phyloP scores from a whole-genome alignment of 2,113 vertebrate genomes.

The Cynoglossus semilaevis region DNA sequence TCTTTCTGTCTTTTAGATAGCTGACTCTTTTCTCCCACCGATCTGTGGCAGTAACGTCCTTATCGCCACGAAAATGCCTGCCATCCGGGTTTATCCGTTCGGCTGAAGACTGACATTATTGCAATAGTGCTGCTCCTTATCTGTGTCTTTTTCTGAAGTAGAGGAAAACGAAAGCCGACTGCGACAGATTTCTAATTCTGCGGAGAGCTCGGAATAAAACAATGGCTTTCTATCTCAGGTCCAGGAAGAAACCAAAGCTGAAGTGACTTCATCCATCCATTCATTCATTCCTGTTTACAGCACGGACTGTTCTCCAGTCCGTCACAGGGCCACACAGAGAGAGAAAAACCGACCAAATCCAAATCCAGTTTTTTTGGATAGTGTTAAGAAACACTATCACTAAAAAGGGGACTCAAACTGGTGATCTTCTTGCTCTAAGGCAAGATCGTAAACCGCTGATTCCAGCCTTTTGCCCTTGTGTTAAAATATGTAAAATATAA shows the following conservation, averaged over 20 bases:
- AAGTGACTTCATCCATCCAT: constrained; percentile 29
- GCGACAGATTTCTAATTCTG: constrained; percentile 56
- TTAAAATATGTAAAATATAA: too few relatives aligned
- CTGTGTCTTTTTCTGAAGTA: constrained; percentile 51
- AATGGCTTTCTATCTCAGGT: constrained; percentile 50
- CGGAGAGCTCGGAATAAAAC: constrained; percentile 42
- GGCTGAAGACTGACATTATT: constrained; percentile 64
- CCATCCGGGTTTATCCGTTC: constrained; percentile 65
- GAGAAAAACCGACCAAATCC: too few relatives aligned
- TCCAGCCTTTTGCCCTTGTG: too few relatives aligned
- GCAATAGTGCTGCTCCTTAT: constrained; percentile 47
- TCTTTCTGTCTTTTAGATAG: constrained; percentile 54
- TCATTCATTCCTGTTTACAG: constrained; percentile 8
- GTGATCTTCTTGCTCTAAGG: too few relatives aligned
- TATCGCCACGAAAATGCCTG: constrained; percentile 58
- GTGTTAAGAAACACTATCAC: too few relatives aligned
- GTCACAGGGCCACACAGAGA: too few relatives aligned
- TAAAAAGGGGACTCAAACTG: too few relatives aligned
- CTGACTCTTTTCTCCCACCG: constrained; percentile 56
- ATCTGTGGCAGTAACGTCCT: constrained; percentile 59
- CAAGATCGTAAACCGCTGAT: too few relatives aligned
- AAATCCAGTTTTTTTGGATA: too few relatives aligned
- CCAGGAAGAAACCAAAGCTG: constrained; percentile 23
- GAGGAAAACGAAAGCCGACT: constrained; percentile 36
- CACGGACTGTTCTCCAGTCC: neutral